Base-by-base conservation (phyloP, 2,797 vertebrate species). In the Squalus acanthias region DNA sequence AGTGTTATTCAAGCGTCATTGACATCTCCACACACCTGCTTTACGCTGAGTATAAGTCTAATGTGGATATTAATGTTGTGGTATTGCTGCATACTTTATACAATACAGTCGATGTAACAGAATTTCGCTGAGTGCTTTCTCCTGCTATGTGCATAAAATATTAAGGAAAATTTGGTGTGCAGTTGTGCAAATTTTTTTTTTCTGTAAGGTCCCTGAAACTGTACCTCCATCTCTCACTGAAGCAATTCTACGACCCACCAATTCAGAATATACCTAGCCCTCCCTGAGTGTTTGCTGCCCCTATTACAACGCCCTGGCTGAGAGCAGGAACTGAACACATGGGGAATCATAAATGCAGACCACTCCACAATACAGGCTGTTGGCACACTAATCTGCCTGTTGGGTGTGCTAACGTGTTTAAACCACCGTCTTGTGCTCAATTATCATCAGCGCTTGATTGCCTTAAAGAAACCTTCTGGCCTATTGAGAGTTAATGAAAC, bases 171-270 rank as follows among this genome's bases (percentile, higher is more conserved):
- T n/a, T 33, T 76, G 50, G n/a, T 74, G 50, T 95, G 50, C 91
- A 69, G 46, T 93, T 95, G 93, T 70, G 65, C 63, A 70, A 76
- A 57, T 95, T 72, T 57, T 53, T 74, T 74, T 70, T 94, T 76
- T 33, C 39, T 33, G 69, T 50, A 20, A 53, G 26, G 0, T 57
- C 26, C 46, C 94, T 24, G 97, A 97, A 97, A 97, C 96, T 96
- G 97, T 97, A 97, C 97, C 97, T 98, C 63, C 96, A 97, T 96
- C 97, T 97, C 97, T 96, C 97, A 97, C 97, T 96, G 97, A 94
- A 97, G 95, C 92, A 13, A 7, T 12, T 39, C 20, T 7, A 67
- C 0, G 22, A 39, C 17, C 91, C 63, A 96, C 60, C 65, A 96
- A 3, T 96, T 96, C 96, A 97, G n/a, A 69, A 12, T 97, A 97